Evolutionary conservation across 2,888 invertebrate genomes (phyloP), one percentile per base, ranked within the genome.

Genomic region (Calephelis perditalis): DNA sequence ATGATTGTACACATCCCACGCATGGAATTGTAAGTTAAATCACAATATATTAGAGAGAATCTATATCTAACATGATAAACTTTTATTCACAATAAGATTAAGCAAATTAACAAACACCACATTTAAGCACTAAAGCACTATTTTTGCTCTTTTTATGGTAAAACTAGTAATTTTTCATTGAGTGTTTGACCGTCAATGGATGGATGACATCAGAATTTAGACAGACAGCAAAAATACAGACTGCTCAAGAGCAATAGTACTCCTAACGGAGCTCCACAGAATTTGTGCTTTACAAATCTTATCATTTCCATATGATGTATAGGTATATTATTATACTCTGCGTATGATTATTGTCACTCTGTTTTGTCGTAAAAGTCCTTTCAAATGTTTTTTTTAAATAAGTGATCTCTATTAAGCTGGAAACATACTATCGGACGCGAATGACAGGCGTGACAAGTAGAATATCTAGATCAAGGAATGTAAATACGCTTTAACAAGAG

Each of bases 1-100:
- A 65, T 73, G 72, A 73, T 78, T 74, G 73, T 76, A 75, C 76
- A 79, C 84, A 81, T 78, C 89, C 88, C 85, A 89, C 88, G 84
- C 87, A 82, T 74, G 71, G 79, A 79, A 74, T 76, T 75, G 73
- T 70, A 74, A 78, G 78, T 63, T 59, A 56, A 56, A 54, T 47
- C 57, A 58, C 61, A 61, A 62, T 52, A 52, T 56, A 56, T 59
- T 43, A 54, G 10, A 45, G 37, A 56, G 46, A 12, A 44, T 26
- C 35, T 5, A n/a, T n/a, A 15, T 10, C 8, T 12, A 46, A 40
- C 37, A 58, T 58, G 40, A 49, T 49, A 37, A 9, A 52, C 52
- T 52, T 52, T 52, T 52, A 35, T 10, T 35, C 9, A 52, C 11
- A 26, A 35, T 52, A 52, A n/a, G 7, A 35, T 35, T 35, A 11